These are phyloP conservation scores for Leptinotarsa lineolata DNA, from an alignment of 1,140 invertebrate genomes.

Conservation along the genomic window DNA sequence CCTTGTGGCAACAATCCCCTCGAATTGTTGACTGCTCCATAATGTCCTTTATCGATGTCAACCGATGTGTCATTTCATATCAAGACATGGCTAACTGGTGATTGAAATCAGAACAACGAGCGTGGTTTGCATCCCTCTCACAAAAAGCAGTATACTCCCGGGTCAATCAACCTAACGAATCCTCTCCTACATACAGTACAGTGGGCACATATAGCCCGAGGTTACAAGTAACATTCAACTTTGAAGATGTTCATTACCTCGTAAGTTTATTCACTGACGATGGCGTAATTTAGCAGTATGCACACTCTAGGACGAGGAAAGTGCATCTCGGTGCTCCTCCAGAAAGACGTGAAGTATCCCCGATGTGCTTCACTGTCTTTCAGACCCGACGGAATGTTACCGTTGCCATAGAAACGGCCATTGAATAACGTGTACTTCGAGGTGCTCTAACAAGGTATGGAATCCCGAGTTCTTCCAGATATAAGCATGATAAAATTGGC, in stretches of 20 bases:
- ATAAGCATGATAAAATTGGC: not conserved
- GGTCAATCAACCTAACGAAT: not conserved
- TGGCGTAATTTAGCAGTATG: slow-evolving; percentile 22
- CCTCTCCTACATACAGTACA: not conserved
- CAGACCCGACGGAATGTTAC: not conserved
- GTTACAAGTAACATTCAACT: slow-evolving; percentile 14
- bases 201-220: slow-evolving; percentile 12
- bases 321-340: slow-evolving; percentile 12
- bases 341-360: slow-evolving; percentile 8
- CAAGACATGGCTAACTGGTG: no score
- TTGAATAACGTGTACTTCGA: not conserved
- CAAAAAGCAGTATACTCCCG: not conserved
- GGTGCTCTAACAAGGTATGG: slow-evolving; percentile 18
- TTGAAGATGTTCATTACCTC: slow-evolving; percentile 25
- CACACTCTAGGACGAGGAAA: slow-evolving; percentile 6
- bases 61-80: no score
- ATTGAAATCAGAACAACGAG: no score
- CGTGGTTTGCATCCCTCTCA: not conserved
- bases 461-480: not conserved
- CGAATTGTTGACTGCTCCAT: no score
- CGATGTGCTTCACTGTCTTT: not conserved
- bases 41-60: no score
- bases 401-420: slow-evolving; percentile 5
- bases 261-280: slow-evolving; percentile 23
- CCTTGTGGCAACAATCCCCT: no score